phyloP scores from a whole-genome alignment of 2,888 invertebrate genomes.

The Mylabris sibirica region DNA sequence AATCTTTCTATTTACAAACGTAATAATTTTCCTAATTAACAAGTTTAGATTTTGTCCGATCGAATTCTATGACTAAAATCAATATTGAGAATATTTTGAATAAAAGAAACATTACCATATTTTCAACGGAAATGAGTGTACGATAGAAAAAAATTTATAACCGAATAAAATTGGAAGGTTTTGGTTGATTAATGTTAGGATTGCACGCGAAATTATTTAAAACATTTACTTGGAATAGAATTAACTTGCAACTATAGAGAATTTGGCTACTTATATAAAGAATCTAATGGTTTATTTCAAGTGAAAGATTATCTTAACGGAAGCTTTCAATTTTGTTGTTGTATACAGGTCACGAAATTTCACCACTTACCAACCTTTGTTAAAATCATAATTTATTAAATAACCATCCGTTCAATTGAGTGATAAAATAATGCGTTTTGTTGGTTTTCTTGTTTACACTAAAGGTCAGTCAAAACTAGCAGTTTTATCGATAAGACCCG shows the following conservation, averaged over 20 bases:
- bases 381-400: background rate
- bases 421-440: background rate
- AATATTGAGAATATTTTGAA: background rate
- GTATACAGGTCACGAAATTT: background rate
- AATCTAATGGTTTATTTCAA: background rate
- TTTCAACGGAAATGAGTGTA: background rate
- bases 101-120: background rate
- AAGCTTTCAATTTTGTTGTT: background rate
- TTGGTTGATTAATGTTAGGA: background rate
- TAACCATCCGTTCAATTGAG: background rate
- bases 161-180: background rate
- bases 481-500: constrained; percentile 24
- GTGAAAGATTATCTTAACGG: background rate
- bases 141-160: background rate
- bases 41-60: background rate
- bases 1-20: no score
- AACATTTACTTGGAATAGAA: background rate
- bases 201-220: background rate
- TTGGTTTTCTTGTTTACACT: constrained; percentile 16
- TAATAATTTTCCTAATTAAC: constrained; percentile 19
- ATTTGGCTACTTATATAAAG: background rate
- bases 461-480: constrained; percentile 23
- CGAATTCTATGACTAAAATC: no score
- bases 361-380: background rate
- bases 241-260: background rate